Conservation (phyloP, 1,140 invertebrate genomes). For the Archivesica marissinica region DNA sequence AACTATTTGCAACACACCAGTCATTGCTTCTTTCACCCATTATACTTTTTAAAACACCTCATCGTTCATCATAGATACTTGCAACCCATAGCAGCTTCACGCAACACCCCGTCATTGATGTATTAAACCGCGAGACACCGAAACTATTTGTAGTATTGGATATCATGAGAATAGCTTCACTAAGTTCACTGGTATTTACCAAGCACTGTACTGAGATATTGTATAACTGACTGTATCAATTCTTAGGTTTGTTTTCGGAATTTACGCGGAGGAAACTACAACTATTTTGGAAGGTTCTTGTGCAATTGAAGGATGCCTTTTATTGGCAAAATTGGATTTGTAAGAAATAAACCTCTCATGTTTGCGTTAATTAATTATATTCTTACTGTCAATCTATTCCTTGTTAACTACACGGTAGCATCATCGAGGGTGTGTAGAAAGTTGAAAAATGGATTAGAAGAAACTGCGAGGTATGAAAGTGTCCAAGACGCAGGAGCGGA, state of each 20-base stretch:
- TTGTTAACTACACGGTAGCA: neutral
- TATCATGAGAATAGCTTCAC: too few species aligned
- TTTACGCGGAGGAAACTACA: neutral
- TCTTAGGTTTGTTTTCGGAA: neutral
- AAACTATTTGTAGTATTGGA: too few species aligned
- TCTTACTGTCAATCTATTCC: neutral
- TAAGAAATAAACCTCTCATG: constrained; percentile 14
- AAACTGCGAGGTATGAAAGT: neutral
- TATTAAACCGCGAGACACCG: too few species aligned
- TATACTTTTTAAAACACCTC: too few species aligned
- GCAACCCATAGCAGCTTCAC: too few species aligned
- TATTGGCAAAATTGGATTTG: neutral
- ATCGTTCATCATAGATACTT: too few species aligned
- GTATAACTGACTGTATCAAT: constrained; percentile 24
- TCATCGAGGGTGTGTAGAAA: constrained; percentile 9
- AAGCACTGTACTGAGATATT: neutral
- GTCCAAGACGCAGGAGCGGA: neutral
- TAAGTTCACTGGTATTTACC: too few species aligned
- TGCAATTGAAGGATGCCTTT: constrained; percentile 18
- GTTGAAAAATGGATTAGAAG: constrained; percentile 23
- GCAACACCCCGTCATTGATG: constrained; percentile 29
- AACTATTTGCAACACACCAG: too few species aligned
- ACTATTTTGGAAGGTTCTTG: neutral
- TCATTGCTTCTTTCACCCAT: too few species aligned
- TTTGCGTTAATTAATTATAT: neutral